phyloP scores from a whole-genome alignment of 2,888 invertebrate genomes.

The Tetrapedia diversipes region DNA sequence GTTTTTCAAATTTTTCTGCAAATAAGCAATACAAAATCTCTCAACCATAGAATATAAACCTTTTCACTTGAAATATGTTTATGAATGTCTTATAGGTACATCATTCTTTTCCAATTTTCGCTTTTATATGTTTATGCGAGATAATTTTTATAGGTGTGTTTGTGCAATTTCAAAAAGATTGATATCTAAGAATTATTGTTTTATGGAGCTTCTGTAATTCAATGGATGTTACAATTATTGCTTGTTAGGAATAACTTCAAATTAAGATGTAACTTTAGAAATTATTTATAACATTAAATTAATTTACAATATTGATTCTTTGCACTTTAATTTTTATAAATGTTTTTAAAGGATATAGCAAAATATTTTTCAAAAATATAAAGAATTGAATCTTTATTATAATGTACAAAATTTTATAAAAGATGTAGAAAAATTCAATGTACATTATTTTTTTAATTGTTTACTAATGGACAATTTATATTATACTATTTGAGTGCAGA shows the following conservation, averaged over 20 bases:
- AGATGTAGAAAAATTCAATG: neutral
- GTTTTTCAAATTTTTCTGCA: neutral
- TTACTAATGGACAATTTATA: neutral
- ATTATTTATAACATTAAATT: conserved; percentile 24
- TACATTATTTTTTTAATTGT: conserved; percentile 1
- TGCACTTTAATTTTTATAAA: conserved; percentile 28
- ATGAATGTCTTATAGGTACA: conserved; percentile 40
- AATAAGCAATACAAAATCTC: conserved; percentile 22
- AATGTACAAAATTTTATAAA: neutral
- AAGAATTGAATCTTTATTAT: conserved; percentile 2
- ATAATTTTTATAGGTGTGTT: conserved; percentile 33
- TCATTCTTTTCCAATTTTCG: conserved; percentile 35
- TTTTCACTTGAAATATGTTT: conserved; percentile 29
- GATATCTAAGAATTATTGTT: conserved; percentile 37
- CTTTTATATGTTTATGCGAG: conserved; percentile 34
- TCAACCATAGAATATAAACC: conserved; percentile 48
- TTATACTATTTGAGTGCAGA: conserved; percentile 26
- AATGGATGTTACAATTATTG: conserved; percentile 31
- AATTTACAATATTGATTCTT: conserved; percentile 37
- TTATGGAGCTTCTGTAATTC: conserved; percentile 37
- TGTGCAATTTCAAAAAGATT: conserved; percentile 23
- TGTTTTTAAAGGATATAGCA: neutral
- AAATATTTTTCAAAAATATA: neutral
- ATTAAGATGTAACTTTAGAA: conserved; percentile 4
- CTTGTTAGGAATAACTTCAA: conserved; percentile 30